Percentiles rank a stretch among this genome's conserved stretches.
These are phyloP conservation scores for Etia nguti DNA, from an alignment of 2,113 vertebrate species.

Conservation along the genomic window DNA sequence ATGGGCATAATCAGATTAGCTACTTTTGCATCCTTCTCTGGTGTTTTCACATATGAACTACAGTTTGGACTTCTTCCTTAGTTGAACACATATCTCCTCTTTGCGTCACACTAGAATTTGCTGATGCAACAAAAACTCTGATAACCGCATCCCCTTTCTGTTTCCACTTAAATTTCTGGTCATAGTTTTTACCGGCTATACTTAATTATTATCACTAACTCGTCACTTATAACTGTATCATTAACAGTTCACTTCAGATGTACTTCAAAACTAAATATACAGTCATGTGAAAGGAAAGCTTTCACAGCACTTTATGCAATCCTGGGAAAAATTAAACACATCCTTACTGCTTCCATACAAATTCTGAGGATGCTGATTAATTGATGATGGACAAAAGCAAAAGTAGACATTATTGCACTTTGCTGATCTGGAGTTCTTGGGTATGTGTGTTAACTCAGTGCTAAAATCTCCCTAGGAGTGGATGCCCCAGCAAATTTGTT, in stretches of 20 bases:
- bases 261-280: neutral
- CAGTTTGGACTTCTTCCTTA: neutral
- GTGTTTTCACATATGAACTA: neutral
- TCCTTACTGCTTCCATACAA: neutral
- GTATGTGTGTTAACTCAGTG: neutral
- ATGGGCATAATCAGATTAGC: neutral
- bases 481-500: neutral
- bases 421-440: neutral
- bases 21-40: neutral
- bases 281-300: neutral
- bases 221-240: neutral
- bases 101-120: neutral
- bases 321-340: neutral
- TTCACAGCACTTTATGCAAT: neutral
- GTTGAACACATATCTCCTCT: neutral
- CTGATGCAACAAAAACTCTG: conserved; percentile 1
- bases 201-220: neutral
- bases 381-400: neutral
- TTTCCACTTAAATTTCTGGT: neutral
- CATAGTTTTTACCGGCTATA: neutral
- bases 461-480: neutral
- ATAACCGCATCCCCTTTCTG: conserved; percentile 19
- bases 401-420: neutral
- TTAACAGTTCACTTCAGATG: neutral
- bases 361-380: neutral